Evolutionary conservation across 2,797 vertebrate species (phyloP), one percentile per base, ranked within the genome.

Genomic region (Varecia variegata): DNA sequence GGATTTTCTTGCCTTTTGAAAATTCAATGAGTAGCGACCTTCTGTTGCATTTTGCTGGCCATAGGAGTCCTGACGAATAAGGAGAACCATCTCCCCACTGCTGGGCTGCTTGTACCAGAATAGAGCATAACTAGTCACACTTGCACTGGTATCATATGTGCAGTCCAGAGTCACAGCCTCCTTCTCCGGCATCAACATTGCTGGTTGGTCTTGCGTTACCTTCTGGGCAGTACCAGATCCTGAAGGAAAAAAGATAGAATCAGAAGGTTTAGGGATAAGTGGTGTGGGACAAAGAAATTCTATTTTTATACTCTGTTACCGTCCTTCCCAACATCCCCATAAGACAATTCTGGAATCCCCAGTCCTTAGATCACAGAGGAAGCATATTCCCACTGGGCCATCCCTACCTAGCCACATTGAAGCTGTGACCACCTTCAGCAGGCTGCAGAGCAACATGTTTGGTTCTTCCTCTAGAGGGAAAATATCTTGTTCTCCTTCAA

Each of bases 81-180:
- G 85, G 4, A 95, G 10, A 77, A 73, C 94, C 35, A 93, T 93
- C 4, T 43, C 62, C 20, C 87, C 43, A 7, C 40, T 83, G 25
- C 65, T 70, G n/a, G 40, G 54, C 27, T 97, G 96, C 70, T 95
- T 97, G 84, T 96, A 96, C 95, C 97, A 97, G 62, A 84, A 58
- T 0, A 97, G 50, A 65, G 1, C 2, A 1, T 94, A 92, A 65
- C 0, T 2, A n/a, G n/a, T n/a, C n/a, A n/a, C n/a, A 23, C 0
- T 0, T 0, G 0, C 6, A 43, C 3, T 83, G 9, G 65, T 93
- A 3, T 79, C 92, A 52, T 94, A 98, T 5, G 38, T 82, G 90
- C 97, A 98, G 27, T 27, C n/a, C 30, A 98, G 56, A 50, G 56
- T 95, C 47, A 94, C 92, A 40, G 68, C 27, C 18, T 87, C 82